These are phyloP conservation scores for Pseudocheirus occidentalis DNA, from an alignment of 2,797 vertebrate genomes.

Conservation along the genomic window DNA sequence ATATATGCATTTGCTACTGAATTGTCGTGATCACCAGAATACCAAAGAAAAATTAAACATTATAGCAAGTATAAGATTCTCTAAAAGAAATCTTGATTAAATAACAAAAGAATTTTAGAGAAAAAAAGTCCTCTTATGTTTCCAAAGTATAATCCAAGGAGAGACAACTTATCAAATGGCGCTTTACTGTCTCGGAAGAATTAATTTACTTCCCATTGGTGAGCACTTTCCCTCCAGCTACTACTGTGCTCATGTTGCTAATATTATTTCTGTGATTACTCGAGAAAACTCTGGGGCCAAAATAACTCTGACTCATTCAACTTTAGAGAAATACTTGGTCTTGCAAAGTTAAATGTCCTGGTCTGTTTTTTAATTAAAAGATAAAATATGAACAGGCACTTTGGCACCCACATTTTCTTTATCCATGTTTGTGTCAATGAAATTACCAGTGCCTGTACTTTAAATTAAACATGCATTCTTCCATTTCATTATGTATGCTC, in stretches of 20 bases:
- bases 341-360: slow-evolving; percentile 31
- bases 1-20: neutral
- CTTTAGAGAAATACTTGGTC: slow-evolving; percentile 45
- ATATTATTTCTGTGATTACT: slow-evolving; percentile 29
- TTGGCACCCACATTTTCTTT: slow-evolving; percentile 32
- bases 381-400: slow-evolving; percentile 27
- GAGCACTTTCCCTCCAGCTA: slow-evolving; percentile 32
- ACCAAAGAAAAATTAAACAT: slow-evolving; percentile 40
- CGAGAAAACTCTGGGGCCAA: slow-evolving; percentile 27
- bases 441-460: slow-evolving; percentile 48
- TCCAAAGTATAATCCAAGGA: slow-evolving; percentile 26
- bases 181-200: neutral
- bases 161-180: neutral
- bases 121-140: neutral
- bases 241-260: neutral
- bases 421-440: slow-evolving; percentile 38
- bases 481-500: slow-evolving; percentile 25
- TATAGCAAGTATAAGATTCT: neutral
- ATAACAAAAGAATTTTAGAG: slow-evolving; percentile 2
- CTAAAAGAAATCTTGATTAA: slow-evolving; percentile 9
- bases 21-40: slow-evolving; percentile 28
- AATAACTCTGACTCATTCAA: slow-evolving; percentile 29
- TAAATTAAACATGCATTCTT: slow-evolving; percentile 49
- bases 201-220: neutral
- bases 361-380: slow-evolving; percentile 49